Evolutionary conservation across 1,140 invertebrate genomes (phyloP), one percentile per base, ranked within the genome.

Genomic region (Drosophila sulfurigaster): DNA sequence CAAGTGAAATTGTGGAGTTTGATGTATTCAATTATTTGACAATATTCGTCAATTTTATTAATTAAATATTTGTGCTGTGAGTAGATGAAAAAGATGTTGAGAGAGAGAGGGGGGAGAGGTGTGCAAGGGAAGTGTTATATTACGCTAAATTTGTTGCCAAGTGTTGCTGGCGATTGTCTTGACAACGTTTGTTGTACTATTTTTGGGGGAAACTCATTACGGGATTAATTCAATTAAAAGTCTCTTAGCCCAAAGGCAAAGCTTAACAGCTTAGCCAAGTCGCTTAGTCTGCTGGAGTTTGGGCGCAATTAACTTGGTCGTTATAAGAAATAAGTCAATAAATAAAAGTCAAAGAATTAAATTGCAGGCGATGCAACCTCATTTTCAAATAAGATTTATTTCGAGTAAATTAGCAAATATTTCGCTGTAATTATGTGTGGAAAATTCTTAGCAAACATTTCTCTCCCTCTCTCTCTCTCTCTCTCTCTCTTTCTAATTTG

Each of bases 401-500:
- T 16, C 11, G 5, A 32, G 30, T 7, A 25, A 25, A 25, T 25
- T 25, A 25, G 20, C 20, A 25, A 25, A 25, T 25, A 25, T 25
- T 25, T 25, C 8, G 20, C 20, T 63, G 77, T 74, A 60, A 77
- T 32, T 32, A 80, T 80, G 38, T 80, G 75, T 82, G 72, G 73
- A 83, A 79, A 79, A 83, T 74, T 80, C 58, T 7, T 32, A 32
- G 67, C 81, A 46, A 57, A 32, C 32, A 32, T 25, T 25, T 20
- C 20, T 20, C n/a, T n/a, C n/a, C n/a, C n/a, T n/a, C n/a, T n/a
- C 16, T 60, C 64, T 43, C 32, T 7, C 32, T 59, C 45, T 65
- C 46, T 46, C 49, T 58, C 62, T 30, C 66, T 76, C 67, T 65
- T 64, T 51, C 49, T 66, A 63, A 82, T 79, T 87, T 86, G 82